These are phyloP conservation scores for Microplitis mediator DNA, from an alignment of 1,140 invertebrate species.

Conservation along the genomic window DNA sequence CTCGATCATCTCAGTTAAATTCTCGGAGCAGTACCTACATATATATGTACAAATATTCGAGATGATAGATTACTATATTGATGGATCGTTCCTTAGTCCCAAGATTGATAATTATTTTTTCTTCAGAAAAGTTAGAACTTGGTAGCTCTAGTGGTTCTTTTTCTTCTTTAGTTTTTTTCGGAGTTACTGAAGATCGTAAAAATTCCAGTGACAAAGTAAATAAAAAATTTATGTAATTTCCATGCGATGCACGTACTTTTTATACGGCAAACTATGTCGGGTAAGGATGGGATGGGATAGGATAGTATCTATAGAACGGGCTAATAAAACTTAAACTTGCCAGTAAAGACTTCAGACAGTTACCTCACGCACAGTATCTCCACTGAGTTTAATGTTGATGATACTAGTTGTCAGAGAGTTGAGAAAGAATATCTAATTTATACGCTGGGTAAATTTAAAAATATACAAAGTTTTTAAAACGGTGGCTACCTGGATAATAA, in stretches of 20 bases:
- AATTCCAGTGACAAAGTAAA: slow-evolving; percentile 9
- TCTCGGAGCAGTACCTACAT: neutral
- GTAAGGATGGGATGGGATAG: neutral
- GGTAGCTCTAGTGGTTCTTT: neutral
- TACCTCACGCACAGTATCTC: neutral
- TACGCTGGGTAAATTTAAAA: too few species aligned
- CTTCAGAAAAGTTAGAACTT: neutral
- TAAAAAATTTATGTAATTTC: slow-evolving; percentile 1
- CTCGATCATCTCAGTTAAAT: neutral
- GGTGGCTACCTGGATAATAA: too few species aligned
- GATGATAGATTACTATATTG: neutral
- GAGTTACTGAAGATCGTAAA: neutral
- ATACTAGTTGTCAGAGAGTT: too few species aligned
- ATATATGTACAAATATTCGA: slow-evolving; percentile 1
- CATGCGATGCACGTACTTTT: neutral
- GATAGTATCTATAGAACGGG: neutral
- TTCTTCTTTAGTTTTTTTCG: neutral
- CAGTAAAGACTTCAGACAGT: neutral
- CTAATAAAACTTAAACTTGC: slow-evolving; percentile 14
- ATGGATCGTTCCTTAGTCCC: neutral
- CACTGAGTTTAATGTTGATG: too few species aligned
- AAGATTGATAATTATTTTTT: neutral
- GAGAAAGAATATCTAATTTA: too few species aligned
- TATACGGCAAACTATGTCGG: too few species aligned
- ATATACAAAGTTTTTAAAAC: too few species aligned